Percentiles rank a stretch among this genome's conserved stretches.
These are phyloP conservation scores for Fratercula arctica DNA, from an alignment of 2,797 vertebrate genomes.

Conservation along the genomic window DNA sequence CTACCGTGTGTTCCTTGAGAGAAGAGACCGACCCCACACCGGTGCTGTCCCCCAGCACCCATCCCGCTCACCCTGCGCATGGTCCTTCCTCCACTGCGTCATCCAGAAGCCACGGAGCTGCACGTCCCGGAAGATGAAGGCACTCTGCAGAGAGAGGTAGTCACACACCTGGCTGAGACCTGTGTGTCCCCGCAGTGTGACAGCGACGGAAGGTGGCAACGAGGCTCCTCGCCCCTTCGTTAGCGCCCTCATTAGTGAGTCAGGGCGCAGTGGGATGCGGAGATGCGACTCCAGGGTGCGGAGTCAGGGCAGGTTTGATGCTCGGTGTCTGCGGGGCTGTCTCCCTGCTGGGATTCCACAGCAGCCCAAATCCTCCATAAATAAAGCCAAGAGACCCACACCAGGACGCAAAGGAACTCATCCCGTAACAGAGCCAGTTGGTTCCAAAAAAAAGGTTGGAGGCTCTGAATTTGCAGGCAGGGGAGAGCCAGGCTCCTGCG, in stretches of 20 bases:
- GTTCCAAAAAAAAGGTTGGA: not conserved
- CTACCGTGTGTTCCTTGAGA: not conserved
- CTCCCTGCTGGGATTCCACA: not conserved
- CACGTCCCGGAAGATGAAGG: conserved; percentile 92
- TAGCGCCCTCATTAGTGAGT: not conserved
- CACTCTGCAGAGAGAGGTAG: conserved; percentile 78
- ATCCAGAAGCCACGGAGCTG: conserved; percentile 93
- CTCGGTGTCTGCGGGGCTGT: accelerated
- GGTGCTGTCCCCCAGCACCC: not conserved
- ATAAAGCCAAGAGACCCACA: not conserved
- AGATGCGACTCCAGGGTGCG: accelerated
- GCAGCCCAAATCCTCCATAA: not conserved
- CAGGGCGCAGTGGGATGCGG: accelerated
- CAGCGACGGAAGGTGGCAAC: accelerated
- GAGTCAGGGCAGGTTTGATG: not conserved
- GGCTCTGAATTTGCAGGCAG: not conserved
- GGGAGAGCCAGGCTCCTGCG: accelerated
- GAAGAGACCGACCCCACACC: accelerated
- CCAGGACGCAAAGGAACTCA: accelerated
- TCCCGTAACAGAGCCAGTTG: accelerated
- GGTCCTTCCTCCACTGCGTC: conserved; percentile 89
- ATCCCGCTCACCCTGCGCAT: conserved; percentile 77
- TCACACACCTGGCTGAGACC: accelerated
- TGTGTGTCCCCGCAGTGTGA: accelerated
- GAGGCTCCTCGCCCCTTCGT: not conserved